A percentile compares a stretch with the other conserved stretches of the same genome.
Evolutionary conservation across 1,140 invertebrate species (phyloP).

Genomic region (Akabosia matsudoensis): DNA sequence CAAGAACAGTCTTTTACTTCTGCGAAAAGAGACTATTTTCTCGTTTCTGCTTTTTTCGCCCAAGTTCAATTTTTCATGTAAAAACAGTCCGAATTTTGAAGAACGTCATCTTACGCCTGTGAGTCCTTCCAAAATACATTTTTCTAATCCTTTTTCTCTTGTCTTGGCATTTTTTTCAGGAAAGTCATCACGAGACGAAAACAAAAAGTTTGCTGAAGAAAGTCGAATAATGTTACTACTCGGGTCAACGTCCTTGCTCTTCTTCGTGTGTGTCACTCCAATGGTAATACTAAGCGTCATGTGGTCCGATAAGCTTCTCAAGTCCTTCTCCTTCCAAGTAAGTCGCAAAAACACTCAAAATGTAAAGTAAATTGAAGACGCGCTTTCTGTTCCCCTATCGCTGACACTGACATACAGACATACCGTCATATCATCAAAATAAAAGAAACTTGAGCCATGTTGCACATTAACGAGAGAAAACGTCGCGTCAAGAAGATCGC

Average conservation of each 20-base stretch:
- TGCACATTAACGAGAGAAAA: no score
- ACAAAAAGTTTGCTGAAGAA: conserved; percentile 67
- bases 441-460: no score
- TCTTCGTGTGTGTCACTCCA: conserved; percentile 70
- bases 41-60: no score
- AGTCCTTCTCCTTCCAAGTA: conserved; percentile 64
- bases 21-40: no score
- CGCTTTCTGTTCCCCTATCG: not conserved
- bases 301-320: conserved; percentile 61
- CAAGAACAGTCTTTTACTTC: no score
- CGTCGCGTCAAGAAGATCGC: no score
- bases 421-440: not conserved
- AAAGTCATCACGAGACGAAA: conserved; percentile 60
- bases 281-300: conserved; percentile 71
- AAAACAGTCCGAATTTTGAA: no score
- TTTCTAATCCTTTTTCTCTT: not conserved
- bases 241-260: conserved; percentile 68
- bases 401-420: not conserved
- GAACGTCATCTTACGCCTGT: no score
- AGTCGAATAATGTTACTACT: conserved; percentile 65
- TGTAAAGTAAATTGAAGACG: not conserved
- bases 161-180: conserved; percentile 46
- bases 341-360: conserved; percentile 40
- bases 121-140: no score
- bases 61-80: no score